Percentiles rank a stretch among this genome's conserved stretches.
These are phyloP conservation scores for Furcula furcula DNA, from an alignment of 2,888 invertebrate species.

Conservation along the genomic window DNA sequence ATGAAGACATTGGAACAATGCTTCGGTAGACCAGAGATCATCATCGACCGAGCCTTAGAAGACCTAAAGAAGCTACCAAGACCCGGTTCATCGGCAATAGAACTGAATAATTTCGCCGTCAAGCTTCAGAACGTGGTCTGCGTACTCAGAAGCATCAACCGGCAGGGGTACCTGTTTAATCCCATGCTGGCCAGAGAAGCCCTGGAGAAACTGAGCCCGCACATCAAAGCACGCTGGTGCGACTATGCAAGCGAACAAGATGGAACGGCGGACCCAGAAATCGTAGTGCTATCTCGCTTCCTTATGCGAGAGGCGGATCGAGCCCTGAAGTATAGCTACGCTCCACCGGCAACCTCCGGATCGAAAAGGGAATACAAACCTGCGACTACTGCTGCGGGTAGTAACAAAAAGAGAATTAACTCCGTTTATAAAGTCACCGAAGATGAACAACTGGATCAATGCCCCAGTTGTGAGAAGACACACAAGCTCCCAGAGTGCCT, in stretches of 20 bases:
- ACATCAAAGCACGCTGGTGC: neutral
- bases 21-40: slow-evolving; percentile 20
- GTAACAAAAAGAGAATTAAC: neutral
- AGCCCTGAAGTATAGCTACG: slow-evolving; percentile 1
- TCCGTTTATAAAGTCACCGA: neutral
- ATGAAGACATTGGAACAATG: slow-evolving; percentile 20
- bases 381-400: neutral
- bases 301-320: slow-evolving; percentile 3
- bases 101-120: slow-evolving; percentile 15
- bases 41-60: slow-evolving; percentile 12
- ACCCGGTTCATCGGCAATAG: slow-evolving; percentile 8
- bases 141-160: neutral
- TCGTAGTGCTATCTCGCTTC: slow-evolving; percentile 2
- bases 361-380: neutral
- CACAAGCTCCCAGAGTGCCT: no score
- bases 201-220: slow-evolving; percentile 5
- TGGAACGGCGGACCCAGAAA: neutral
- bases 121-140: slow-evolving; percentile 6
- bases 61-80: slow-evolving; percentile 14
- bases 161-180: slow-evolving; percentile 3
- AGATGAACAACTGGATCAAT: no score
- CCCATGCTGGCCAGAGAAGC: slow-evolving; percentile 4
- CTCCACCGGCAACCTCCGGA: neutral
- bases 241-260: slow-evolving; percentile 1
- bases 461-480: no score